phyloP scores from a whole-genome alignment of 2,797 vertebrate species.

The Neosilurus hyrtlii region DNA sequence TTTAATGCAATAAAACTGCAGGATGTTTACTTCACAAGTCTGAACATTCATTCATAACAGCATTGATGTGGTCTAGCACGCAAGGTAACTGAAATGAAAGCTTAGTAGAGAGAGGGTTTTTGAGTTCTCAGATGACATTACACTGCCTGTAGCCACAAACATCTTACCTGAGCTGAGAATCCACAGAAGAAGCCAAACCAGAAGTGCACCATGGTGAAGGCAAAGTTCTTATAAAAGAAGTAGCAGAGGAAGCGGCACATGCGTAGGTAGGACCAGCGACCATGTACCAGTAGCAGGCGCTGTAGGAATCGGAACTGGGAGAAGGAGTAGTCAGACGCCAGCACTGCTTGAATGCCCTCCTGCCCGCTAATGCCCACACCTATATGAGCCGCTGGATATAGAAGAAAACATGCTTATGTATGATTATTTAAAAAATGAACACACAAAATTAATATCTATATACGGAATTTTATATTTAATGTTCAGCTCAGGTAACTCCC shows the following conservation, averaged over 20 bases:
- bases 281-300: conserved; percentile 90
- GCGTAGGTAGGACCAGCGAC: conserved; percentile 94
- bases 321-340: conserved; percentile 92
- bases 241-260: conserved; percentile 98
- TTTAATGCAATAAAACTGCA: not conserved
- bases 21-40: not conserved
- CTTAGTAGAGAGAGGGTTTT: not conserved
- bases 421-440: not conserved
- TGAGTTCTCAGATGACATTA: not conserved
- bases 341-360: conserved; percentile 92
- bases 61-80: not conserved
- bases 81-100: no score
- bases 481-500: not conserved
- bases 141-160: not conserved
- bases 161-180: conserved; percentile 88
- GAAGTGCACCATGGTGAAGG: conserved; percentile 99
- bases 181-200: conserved; percentile 98
- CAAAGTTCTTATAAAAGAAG: conserved; percentile 99
- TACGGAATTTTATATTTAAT: not conserved
- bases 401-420: not conserved
- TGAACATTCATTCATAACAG: not conserved
- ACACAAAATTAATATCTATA: not conserved
- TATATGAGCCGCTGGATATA: conserved; percentile 82
- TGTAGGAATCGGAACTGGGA: conserved; percentile 95
- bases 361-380: conserved; percentile 94